Evolutionary conservation across 2,888 invertebrate genomes (phyloP).

Genomic region (Trachelus iudaicus): DNA sequence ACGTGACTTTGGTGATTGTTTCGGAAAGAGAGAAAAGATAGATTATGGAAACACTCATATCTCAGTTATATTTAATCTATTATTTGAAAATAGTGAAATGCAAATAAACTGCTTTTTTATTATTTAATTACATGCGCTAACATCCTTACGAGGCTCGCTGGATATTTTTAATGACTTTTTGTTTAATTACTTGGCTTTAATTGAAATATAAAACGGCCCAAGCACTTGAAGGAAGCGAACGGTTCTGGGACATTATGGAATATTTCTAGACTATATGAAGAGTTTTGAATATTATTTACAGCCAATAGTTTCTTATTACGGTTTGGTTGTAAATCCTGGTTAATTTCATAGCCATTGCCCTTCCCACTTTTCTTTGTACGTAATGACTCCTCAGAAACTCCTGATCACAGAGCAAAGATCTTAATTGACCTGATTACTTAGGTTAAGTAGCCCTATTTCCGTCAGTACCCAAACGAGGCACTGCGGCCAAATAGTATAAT

Average conservation of each 20-base stretch:
- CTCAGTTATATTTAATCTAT: not conserved
- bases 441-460: conserved; percentile 35
- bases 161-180: not conserved
- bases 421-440: conserved; percentile 30
- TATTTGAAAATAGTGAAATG: not conserved
- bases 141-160: not conserved
- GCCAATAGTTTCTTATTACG: not conserved
- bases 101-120: not conserved
- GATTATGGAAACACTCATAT: not conserved
- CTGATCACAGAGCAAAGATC: conserved; percentile 4
- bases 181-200: not conserved
- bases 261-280: not conserved
- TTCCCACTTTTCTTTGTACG: not conserved
- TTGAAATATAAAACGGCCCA: not conserved
- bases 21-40: not conserved
- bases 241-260: not conserved
- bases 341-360: not conserved
- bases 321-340: not conserved
- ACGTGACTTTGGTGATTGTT: not conserved
- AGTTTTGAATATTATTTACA: not conserved
- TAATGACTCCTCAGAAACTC: not conserved
- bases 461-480: conserved; percentile 35
- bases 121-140: not conserved
- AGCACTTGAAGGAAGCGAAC: too few species aligned
- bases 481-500: not conserved